A percentile compares a stretch with the other conserved stretches of the same genome.
Evolutionary conservation across 1,140 invertebrate genomes (phyloP).

Genomic region (Saccostrea glomerata): DNA sequence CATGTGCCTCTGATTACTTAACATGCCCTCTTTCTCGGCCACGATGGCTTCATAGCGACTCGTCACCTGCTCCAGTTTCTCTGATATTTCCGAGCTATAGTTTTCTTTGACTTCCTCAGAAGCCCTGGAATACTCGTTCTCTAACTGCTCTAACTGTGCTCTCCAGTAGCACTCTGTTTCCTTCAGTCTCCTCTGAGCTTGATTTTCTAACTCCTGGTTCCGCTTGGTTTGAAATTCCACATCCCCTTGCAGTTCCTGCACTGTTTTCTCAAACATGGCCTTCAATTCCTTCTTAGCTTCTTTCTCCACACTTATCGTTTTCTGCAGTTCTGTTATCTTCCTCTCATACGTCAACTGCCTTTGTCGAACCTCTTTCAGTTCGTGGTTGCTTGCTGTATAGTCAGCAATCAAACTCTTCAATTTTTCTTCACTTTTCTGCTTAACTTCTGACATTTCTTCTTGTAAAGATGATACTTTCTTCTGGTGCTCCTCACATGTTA

Average conservation of each 20-base stretch:
- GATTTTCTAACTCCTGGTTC: slow-evolving; percentile 6
- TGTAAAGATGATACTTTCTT: background rate
- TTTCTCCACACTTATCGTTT: slow-evolving; percentile 15
- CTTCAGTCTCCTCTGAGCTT: slow-evolving; percentile 33
- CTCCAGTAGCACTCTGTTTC: slow-evolving; percentile 67
- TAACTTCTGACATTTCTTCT: slow-evolving; percentile 37
- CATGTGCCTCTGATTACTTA: slow-evolving; percentile 55
- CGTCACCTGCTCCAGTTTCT: slow-evolving; percentile 49
- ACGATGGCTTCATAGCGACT: slow-evolving; percentile 47
- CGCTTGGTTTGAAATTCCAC: slow-evolving; percentile 32
- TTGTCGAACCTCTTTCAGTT: slow-evolving; percentile 37
- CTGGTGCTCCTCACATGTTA: slow-evolving; percentile 19
- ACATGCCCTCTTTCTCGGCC: slow-evolving; percentile 62
- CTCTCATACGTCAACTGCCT: slow-evolving; percentile 5
- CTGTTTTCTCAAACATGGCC: slow-evolving; percentile 36
- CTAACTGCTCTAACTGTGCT: slow-evolving; percentile 60
- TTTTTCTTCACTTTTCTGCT: slow-evolving; percentile 35
- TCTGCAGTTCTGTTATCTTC: slow-evolving; percentile 39
- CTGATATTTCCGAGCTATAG: slow-evolving; percentile 57
- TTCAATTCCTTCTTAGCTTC: slow-evolving; percentile 36
- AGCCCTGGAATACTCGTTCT: slow-evolving; percentile 63
- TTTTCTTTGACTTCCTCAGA: slow-evolving; percentile 57
- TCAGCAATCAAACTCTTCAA: slow-evolving; percentile 40
- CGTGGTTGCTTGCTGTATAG: slow-evolving; percentile 29
- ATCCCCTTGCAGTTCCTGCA: slow-evolving; percentile 46